Evolutionary conservation across 2,888 invertebrate genomes (phyloP), one percentile per base, ranked within the genome.

Genomic region (Keiferia lycopersicella): DNA sequence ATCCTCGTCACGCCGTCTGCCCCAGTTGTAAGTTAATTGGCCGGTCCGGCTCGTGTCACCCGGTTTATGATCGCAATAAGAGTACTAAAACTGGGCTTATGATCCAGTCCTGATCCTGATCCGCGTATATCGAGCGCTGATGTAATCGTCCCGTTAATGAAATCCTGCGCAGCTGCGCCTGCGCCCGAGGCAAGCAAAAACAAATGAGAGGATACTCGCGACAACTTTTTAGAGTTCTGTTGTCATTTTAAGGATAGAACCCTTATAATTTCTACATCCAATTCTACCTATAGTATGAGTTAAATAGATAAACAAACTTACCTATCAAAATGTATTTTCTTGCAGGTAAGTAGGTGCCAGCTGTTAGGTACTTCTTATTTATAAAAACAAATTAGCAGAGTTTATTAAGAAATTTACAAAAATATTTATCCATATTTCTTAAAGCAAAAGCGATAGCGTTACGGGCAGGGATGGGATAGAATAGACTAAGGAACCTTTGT

Each of bases 101-200:
- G 20, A 53, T 22, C 20, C 14, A 8, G 51, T 53, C 51, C 22
- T 14, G 8, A 22, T 50, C 59, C 26, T 34, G 34, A 56, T 34
- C 56, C 56, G 51, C 34, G 56, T 34, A 56, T 56, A 56, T 56
- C 16, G 56, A 56, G 34, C 16, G 56, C 30, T 56, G 56, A 56
- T 34, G 56, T 34, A 56, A 56, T 56, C 56, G 56, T 10, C 56
- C 11, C 34, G 56, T 56, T 56, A 56, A 56, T 56, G 34, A 56
- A 53, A 56, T 56, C 56, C 56, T 26, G 45, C 41, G 61, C 61
- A 45, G 45, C 60, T 45, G 30, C 61, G 61, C 30, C n/a, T 26
- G 26, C 61, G 61, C 26, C n/a, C 34, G 50, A 50, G 48, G 18
- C 22, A 41, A 30, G 34, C 56, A 26, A 41, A 34, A 56, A 56